Conservation (phyloP, 2,888 invertebrate species). For the Labia minor region DNA sequence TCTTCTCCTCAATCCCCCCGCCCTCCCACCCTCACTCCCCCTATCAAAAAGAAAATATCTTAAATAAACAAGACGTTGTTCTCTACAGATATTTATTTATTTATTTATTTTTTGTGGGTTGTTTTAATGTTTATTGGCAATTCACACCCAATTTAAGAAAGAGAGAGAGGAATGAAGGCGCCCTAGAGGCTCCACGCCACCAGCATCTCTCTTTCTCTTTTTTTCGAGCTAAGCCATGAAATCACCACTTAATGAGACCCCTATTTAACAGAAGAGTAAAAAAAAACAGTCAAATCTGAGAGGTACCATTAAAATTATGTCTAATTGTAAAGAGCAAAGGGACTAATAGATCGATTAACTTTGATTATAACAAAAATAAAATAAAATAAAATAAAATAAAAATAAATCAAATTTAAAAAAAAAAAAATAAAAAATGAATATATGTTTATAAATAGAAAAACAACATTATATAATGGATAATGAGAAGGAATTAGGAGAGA, state of each 20-base stretch:
- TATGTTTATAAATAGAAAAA: too few relatives aligned
- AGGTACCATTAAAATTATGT: background rate
- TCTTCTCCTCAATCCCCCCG: too few relatives aligned
- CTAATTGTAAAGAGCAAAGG: background rate
- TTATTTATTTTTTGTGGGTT: background rate
- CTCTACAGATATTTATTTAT: too few relatives aligned
- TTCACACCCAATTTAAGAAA: background rate
- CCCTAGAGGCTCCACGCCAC: too few relatives aligned
- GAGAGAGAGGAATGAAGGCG: background rate
- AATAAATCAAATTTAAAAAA: background rate
- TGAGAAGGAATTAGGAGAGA: too few relatives aligned
- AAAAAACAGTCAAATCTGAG: background rate
- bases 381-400: too few relatives aligned
- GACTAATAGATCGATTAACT: conserved; percentile 5
- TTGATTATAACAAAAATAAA: too few relatives aligned
- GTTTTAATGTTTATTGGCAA: conserved; percentile 13
- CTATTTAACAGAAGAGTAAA: background rate
- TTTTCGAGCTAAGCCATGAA: background rate
- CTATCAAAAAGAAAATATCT: background rate
- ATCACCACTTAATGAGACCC: conserved; percentile 13
- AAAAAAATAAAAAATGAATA: background rate
- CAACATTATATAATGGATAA: too few relatives aligned
- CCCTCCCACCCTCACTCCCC: background rate
- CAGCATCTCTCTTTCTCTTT: too few relatives aligned
- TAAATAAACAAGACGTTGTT: conserved; percentile 2